These are phyloP conservation scores for Anguilla marmorata DNA, from an alignment of 2,797 vertebrate species.

Conservation along the genomic window DNA sequence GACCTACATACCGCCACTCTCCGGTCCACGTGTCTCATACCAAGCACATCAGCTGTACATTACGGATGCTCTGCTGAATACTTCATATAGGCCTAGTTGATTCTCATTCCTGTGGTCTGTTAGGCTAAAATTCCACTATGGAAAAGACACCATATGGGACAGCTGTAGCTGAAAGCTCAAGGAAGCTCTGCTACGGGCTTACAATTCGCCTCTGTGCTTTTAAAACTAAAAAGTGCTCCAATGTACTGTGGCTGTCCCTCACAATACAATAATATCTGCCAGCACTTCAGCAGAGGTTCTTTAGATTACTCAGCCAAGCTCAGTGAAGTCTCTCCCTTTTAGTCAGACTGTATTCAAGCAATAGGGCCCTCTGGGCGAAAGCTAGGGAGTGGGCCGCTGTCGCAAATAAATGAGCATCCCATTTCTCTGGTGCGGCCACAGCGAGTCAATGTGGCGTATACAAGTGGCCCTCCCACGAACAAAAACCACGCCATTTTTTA, in stretches of 20 bases:
- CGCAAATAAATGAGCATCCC: constrained; percentile 54
- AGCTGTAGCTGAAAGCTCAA: neutral
- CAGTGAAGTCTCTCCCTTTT: neutral
- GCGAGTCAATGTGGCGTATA: constrained; percentile 25
- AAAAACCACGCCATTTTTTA: neutral
- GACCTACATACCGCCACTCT: constrained; percentile 53
- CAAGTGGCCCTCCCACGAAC: neutral
- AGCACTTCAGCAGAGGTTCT: neutral
- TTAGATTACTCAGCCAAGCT: neutral
- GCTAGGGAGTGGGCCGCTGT: constrained; percentile 33
- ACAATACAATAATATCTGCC: neutral
- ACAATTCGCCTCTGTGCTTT: constrained; percentile 32
- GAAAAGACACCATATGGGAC: neutral
- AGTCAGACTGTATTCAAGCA: neutral
- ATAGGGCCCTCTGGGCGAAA: constrained; percentile 22
- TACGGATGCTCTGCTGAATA: constrained; percentile 50
- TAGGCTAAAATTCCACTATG: neutral
- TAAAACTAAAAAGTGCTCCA: neutral
- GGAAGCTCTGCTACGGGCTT: neutral
- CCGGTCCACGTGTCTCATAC: constrained; percentile 55
- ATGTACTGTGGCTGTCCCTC: neutral
- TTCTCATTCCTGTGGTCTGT: constrained; percentile 56
- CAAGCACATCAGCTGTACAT: constrained; percentile 53
- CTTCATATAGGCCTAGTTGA: constrained; percentile 60
- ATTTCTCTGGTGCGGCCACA: neutral